Evolutionary conservation across 2,113 vertebrate genomes (phyloP), one percentile per base, ranked within the genome.

Genomic region (Oceanodroma tethys): DNA sequence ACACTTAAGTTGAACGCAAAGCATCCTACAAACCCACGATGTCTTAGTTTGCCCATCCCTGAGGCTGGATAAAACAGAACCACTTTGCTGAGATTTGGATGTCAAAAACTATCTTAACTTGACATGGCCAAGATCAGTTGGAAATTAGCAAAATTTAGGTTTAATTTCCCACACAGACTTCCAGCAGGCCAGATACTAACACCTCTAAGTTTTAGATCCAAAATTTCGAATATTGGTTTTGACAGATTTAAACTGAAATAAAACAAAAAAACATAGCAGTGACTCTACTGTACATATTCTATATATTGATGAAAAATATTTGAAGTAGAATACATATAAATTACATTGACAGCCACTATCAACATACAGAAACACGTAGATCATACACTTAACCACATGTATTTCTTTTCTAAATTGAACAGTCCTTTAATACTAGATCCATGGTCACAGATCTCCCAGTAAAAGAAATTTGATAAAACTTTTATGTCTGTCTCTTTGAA

Each of bases 251-350:
- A 48, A 32, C 10, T 0, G 0, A 85, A 87, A 45, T 48, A 1
- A 45, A 81, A 48, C 9, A 0, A 48, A 56, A 50, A 10, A 60
- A 16, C 3, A 4, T 2, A 11, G 5, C 2, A 0, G 13, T 32
- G 38, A 48, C 23, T 45, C 3, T 16, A 45, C 15, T 2, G 0
- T 22, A 58, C 3, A 14, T 10, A 38, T 43, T 38, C 16, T 19
- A 11, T 7, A 13, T 17, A 27, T 4, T 7, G 19, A 78, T 36
- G 2, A 53, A 29, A 87, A 85, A 53, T 36, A 42, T 25, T 22
- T 63, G 18, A 50, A 58, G 32, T 7, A 53, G 5, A 48, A 86
- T 36, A 52, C 12, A 25, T 9, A 67, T 13, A 48, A 66, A 40
- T 27, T n/a, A 48, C 18, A 43, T 1, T 18, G 16, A 48, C 55